These are phyloP conservation scores for Rhinophrynus dorsalis DNA, from an alignment of 2,797 vertebrate genomes.

Conservation along the genomic window DNA sequence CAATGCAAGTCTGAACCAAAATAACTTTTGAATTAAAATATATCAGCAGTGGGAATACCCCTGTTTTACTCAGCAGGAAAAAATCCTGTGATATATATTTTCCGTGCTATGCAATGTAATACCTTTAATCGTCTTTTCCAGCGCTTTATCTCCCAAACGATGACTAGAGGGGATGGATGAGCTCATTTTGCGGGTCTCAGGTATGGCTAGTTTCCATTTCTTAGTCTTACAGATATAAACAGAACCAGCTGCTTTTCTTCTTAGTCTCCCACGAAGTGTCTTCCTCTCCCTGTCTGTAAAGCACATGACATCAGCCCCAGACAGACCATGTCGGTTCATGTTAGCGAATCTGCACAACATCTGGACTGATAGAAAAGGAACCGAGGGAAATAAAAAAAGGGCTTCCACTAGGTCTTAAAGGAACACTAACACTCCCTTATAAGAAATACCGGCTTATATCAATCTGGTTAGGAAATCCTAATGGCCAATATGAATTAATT, in stretches of 20 bases:
- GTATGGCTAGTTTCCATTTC: constrained; percentile 18
- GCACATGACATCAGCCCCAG: constrained; percentile 22
- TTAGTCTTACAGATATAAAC: not conserved
- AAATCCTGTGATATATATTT: too few relatives aligned
- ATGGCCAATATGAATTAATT: too few relatives aligned
- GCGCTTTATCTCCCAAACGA: too few relatives aligned
- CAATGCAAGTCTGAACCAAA: too few relatives aligned
- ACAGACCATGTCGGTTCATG: constrained; percentile 20
- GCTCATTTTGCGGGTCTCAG: constrained; percentile 12
- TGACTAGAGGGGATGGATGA: constrained; percentile 12
- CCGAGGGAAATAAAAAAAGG: not conserved
- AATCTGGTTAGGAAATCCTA: too few relatives aligned
- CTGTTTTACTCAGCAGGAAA: too few relatives aligned
- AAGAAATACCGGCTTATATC: too few relatives aligned
- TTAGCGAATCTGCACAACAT: constrained; percentile 32
- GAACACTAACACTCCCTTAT: too few relatives aligned
- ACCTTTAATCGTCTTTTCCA: not conserved
- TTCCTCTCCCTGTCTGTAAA: not conserved
- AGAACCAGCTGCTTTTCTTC: constrained; percentile 26
- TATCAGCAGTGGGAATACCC: too few relatives aligned
- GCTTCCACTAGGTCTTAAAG: too few relatives aligned
- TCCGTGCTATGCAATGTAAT: too few relatives aligned
- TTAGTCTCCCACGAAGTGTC: constrained; percentile 17
- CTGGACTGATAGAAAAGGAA: constrained; percentile 9
- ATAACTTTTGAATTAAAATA: too few relatives aligned